phyloP scores from a whole-genome alignment of 1,140 invertebrate genomes.

The Drosophila tropicalis region DNA sequence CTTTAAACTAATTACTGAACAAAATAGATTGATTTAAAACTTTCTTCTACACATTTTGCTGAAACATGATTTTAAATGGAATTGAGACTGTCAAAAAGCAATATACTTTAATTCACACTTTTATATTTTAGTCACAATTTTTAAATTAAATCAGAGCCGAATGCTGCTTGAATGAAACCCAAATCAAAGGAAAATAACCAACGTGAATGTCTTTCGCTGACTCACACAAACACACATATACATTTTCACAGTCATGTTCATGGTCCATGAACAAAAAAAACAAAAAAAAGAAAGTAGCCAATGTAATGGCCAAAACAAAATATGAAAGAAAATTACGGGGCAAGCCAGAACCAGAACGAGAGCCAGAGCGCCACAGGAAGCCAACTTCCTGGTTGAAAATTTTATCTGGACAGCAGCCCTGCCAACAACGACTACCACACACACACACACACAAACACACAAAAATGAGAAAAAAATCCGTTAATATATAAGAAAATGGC shows the following conservation, averaged over 20 bases:
- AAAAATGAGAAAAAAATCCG: slow-evolving; percentile 51
- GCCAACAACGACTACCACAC: slow-evolving; percentile 21
- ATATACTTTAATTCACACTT: slow-evolving; percentile 55
- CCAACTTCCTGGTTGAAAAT: slow-evolving; percentile 76
- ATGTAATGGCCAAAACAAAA: slow-evolving; percentile 75
- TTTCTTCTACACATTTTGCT: background rate
- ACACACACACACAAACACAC: slow-evolving; percentile 2
- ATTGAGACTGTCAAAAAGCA: background rate
- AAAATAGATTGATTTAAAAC: background rate
- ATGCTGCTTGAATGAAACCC: slow-evolving; percentile 58
- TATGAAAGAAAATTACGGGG: slow-evolving; percentile 59
- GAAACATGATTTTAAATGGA: slow-evolving; percentile 1
- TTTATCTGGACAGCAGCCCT: slow-evolving; percentile 67
- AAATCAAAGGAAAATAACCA: slow-evolving; percentile 59
- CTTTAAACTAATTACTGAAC: background rate
- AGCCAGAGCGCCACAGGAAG: slow-evolving; percentile 61
- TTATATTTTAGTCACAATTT: slow-evolving; percentile 72
- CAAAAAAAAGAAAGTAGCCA: slow-evolving; percentile 61
- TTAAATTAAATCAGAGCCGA: slow-evolving; percentile 67
- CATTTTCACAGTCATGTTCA: slow-evolving; percentile 10
- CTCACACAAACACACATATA: slow-evolving; percentile 28
- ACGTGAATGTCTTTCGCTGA: slow-evolving; percentile 43
- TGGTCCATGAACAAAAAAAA: slow-evolving; percentile 46
- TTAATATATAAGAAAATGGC: slow-evolving; percentile 80
- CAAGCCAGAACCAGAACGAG: slow-evolving; percentile 39